phyloP scores from a whole-genome alignment of 2,888 invertebrate species.

The Andrena marginata region DNA sequence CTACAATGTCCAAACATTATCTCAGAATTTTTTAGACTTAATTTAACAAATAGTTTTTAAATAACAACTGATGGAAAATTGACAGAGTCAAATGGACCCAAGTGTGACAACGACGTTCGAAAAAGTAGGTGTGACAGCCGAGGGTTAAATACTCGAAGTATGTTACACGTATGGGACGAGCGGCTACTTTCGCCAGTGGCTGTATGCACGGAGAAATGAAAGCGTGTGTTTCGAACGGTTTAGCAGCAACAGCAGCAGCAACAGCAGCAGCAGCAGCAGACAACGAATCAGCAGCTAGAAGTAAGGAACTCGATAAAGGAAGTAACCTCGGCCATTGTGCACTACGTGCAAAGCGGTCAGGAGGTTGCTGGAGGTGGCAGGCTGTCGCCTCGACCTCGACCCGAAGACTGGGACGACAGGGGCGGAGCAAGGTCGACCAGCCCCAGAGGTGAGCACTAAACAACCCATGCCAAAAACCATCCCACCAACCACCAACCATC shows the following conservation, averaged over 20 bases:
- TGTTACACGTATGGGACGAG: too few species aligned
- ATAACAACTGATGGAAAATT: too few species aligned
- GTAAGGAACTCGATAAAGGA: constrained; percentile 93
- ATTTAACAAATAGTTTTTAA: too few species aligned
- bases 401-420: constrained; percentile 81
- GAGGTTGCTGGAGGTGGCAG: constrained; percentile 83
- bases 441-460: constrained; percentile 85
- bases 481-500: constrained; percentile 80
- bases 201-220: not conserved
- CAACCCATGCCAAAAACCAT: constrained; percentile 77
- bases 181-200: too few species aligned
- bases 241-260: constrained; percentile 51
- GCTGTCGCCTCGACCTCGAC: constrained; percentile 81
- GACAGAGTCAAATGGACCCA: too few species aligned
- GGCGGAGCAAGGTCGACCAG: constrained; percentile 83
- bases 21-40: too few species aligned
- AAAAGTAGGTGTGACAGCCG: too few species aligned
- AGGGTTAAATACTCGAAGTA: too few species aligned
- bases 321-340: constrained; percentile 96
- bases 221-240: not conserved
- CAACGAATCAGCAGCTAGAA: constrained; percentile 84
- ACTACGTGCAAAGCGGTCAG: constrained; percentile 90
- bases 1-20: too few species aligned
- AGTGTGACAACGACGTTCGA: too few species aligned
- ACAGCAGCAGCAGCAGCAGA: constrained; percentile 78